Evolutionary conservation across 2,888 invertebrate genomes (phyloP).

Genomic region (Cerceris ruficornis): DNA sequence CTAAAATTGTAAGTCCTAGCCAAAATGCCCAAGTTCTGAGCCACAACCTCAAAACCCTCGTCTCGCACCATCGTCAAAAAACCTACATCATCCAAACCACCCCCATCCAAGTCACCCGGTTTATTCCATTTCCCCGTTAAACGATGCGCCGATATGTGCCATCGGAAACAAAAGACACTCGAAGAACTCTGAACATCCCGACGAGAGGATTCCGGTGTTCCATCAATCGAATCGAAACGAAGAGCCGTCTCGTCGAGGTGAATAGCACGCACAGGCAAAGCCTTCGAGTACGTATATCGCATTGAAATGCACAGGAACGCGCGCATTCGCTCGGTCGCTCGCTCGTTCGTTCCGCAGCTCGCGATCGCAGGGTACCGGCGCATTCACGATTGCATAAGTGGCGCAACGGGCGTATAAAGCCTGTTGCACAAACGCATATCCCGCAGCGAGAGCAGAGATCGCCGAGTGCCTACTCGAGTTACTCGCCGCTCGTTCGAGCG

Average conservation of each 20-base stretch:
- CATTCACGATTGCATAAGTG: constrained; percentile 76
- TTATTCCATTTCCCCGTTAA: too few species aligned
- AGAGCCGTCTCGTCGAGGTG: constrained; percentile 20
- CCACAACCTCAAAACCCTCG: too few species aligned
- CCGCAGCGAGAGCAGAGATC: constrained; percentile 65
- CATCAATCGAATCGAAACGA: background rate
- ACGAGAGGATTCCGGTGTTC: background rate
- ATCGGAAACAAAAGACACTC: background rate
- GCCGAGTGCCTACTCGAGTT: constrained; percentile 73
- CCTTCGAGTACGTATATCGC: constrained; percentile 60
- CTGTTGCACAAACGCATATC: constrained; percentile 77
- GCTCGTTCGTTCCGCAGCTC: background rate
- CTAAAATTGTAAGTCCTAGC: too few species aligned
- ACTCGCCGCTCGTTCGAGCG: constrained; percentile 66
- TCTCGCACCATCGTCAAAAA: too few species aligned
- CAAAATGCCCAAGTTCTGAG: too few species aligned
- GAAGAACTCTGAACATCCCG: background rate
- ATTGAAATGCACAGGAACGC: constrained; percentile 75
- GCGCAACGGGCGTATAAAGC: constrained; percentile 73
- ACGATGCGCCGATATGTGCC: too few species aligned
- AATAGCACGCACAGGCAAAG: constrained; percentile 58
- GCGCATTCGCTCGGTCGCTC: constrained; percentile 2
- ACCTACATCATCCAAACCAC: too few species aligned
- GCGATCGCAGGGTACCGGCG: constrained; percentile 58
- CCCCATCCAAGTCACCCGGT: too few species aligned